Evolutionary conservation across 2,113 vertebrate genomes (phyloP), one percentile per base, ranked within the genome.

Genomic region (Arvicanthis niloticus): DNA sequence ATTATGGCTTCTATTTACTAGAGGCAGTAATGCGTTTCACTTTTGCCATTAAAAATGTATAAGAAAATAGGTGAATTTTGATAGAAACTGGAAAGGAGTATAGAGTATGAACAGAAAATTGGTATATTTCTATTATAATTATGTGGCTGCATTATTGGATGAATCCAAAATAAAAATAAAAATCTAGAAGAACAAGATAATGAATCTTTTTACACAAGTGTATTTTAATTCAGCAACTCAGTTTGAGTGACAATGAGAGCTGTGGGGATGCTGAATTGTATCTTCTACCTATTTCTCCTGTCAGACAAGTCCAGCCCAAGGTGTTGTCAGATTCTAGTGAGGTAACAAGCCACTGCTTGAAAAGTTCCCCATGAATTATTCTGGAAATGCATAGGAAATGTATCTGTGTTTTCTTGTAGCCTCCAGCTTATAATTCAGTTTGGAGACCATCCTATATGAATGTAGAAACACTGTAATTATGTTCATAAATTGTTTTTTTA

Each of bases 11-110:
- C 89, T 89, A 34, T 93, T 77, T 91, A 10, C 65, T 62, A 95
- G 91, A 96, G 95, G 68, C 13, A 60, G 40, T 65, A 96, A 42
- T 53, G 80, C 58, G 80, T 87, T 96, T 95, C 91, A 68, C 53
- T 88, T 96, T 86, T 95, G 89, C 60, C 82, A 2, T 90, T 91
- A 94, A 93, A 96, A 97, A 92, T 77, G 93, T 81, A 95, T 12
- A 97, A 88, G 53, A 93, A 98, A 78, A 89, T 70, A 81, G 73
- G 89, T 76, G 19, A 88, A 85, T 95, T 70, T 56, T 95, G 70
- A 94, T 77, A 89, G 72, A 91, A 96, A 97, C 10, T 84, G 15
- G 21, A 84, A 80, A 96, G 75, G 87, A 94, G 9, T 87, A 48
- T 76, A 53, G 48, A 56, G 53, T 42, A 96, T 31, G 13, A 95